Evolutionary conservation across 1,140 invertebrate genomes (phyloP), one percentile per base, ranked within the genome.

Genomic region (Cotesia typhae): DNA sequence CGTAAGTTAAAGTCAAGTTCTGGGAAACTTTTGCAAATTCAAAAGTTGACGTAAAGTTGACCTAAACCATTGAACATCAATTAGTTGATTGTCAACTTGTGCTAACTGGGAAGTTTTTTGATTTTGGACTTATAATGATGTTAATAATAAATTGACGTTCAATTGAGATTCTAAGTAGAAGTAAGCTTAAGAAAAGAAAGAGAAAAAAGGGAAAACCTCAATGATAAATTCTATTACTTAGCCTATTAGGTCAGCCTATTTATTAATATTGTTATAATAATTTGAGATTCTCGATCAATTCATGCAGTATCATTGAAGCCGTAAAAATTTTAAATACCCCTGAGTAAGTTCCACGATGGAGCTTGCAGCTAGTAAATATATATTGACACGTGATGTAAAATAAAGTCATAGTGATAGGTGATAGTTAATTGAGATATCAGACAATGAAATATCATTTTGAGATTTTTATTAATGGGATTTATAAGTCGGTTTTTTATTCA

Each of bases 221-320:
- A 47, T 47, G 41, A 47, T 47, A 47, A 47, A 47, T 47, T 47
- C 41, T 47, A 47, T 47, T 47, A 47, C 41, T 47, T 47, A 10
- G 6, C 41, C 41, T 47, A 47, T 47, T 47, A 47, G 41, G 41
- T 47, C 41, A 55, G 12, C 53, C 20, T 59, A 20, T 10, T 59
- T 59, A 59, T 20, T 59, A 59, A 59, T 59, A 20, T 59, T 59
- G 7, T 10, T 20, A 59, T 59, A 28, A 65, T 71, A 57, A 79
- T 81, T 78, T 79, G 72, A 71, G 75, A 82, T 83, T 82, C 77
- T 67, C 78, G 80, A 84, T 84, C 81, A 84, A 83, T 81, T 80
- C 28, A 20, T 82, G 81, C 81, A 83, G 84, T 85, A 83, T 82
- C 79, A 72, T 70, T 69, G 84, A 86, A 86, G 83, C 84, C 84